Percentiles rank a stretch among this genome's conserved stretches.
These are phyloP conservation scores for Nylanderia fulva DNA, from an alignment of 1,140 invertebrate species.

Conservation along the genomic window DNA sequence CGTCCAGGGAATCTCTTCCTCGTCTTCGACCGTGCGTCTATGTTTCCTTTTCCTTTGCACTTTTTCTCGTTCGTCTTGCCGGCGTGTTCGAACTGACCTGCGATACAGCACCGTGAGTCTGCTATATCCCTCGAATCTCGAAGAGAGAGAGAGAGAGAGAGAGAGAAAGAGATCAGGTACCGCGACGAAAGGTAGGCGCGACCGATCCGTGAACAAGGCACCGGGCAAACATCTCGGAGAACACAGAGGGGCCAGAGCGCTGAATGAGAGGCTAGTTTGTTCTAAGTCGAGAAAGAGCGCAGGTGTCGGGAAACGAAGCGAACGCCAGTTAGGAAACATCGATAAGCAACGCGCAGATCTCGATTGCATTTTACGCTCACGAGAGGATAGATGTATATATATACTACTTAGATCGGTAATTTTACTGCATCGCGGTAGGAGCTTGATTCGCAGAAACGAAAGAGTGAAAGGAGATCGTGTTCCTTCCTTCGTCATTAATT, in stretches of 20 bases:
- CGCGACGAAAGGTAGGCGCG: conserved; percentile 71
- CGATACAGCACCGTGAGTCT: conserved; percentile 50
- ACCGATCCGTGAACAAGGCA: conserved; percentile 72
- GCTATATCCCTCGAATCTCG: conserved; percentile 45
- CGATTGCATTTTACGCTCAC: background rate
- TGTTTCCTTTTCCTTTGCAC: background rate
- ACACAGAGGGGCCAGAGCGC: conserved; percentile 46
- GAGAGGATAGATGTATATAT: conserved; percentile 59
- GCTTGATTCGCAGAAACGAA: conserved; percentile 45
- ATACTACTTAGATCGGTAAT: no score
- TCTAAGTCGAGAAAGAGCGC: conserved; percentile 28
- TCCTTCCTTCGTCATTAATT: conserved; percentile 34
- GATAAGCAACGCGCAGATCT: conserved; percentile 12
- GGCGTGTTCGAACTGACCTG: conserved; percentile 66
- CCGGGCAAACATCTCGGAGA: conserved; percentile 65
- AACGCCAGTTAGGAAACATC: background rate
- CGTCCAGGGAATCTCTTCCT: conserved; percentile 20
- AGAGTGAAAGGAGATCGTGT: conserved; percentile 51
- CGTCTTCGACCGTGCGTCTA: conserved; percentile 4
- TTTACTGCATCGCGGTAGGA: conserved; percentile 56
- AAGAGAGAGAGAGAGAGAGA: background rate
- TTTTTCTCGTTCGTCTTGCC: conserved; percentile 17
- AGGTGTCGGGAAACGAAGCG: background rate
- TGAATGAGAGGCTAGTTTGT: conserved; percentile 66
- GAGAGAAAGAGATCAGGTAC: background rate